Evolutionary conservation across 2,113 vertebrate genomes (phyloP).

Genomic region (Oophaga pumilio): DNA sequence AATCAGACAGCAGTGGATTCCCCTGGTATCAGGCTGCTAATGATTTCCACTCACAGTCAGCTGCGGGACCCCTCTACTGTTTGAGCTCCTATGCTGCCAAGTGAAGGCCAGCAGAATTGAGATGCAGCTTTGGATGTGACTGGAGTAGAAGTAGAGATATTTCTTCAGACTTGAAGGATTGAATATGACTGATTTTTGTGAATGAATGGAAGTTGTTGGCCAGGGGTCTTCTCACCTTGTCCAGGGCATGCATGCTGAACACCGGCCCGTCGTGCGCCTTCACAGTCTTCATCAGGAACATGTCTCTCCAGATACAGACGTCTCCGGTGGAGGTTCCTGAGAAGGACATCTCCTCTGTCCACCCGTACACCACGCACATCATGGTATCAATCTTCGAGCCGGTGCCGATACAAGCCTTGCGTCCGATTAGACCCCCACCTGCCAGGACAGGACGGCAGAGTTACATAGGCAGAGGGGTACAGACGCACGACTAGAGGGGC

Average conservation of each 20-base stretch:
- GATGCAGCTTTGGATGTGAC: neutral
- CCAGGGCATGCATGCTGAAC: slow-evolving; percentile 96
- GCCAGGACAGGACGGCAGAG: slow-evolving; percentile 32
- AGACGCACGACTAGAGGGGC: neutral
- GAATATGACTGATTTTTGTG: neutral
- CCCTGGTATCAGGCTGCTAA: neutral
- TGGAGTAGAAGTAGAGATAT: neutral
- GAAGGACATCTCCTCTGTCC: slow-evolving; percentile 96
- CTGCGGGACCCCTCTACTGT: too few species aligned
- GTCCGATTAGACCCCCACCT: slow-evolving; percentile 95
- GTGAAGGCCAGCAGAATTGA: too few species aligned
- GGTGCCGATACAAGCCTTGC: slow-evolving; percentile 85
- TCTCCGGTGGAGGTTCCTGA: slow-evolving; percentile 94
- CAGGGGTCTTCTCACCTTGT: slow-evolving; percentile 81
- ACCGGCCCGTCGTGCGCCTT: slow-evolving; percentile 97
- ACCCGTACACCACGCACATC: slow-evolving; percentile 96
- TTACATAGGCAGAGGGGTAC: neutral
- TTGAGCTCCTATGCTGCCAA: too few species aligned
- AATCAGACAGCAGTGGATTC: neutral
- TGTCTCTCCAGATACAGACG: slow-evolving; percentile 96
- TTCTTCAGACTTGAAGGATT: neutral
- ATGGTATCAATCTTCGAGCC: slow-evolving; percentile 86
- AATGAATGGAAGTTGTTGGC: too few species aligned
- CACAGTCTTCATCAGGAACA: slow-evolving; percentile 94
- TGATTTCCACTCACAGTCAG: neutral